Evolutionary conservation across 2,888 invertebrate genomes (phyloP).

Genomic region (Pterostichus niger): DNA sequence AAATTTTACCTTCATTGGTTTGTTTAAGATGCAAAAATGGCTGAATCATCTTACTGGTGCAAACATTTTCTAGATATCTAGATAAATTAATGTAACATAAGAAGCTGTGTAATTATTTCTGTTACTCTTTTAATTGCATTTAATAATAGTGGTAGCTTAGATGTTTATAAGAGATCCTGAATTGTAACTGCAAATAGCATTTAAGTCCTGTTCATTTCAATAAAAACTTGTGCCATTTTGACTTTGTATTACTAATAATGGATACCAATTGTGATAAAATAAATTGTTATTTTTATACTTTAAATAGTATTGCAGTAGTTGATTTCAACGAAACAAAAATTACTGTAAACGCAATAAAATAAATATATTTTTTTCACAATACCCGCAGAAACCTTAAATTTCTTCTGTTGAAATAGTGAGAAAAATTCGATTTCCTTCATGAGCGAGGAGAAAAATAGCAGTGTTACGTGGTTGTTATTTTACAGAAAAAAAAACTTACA

Average conservation of each 20-base stretch:
- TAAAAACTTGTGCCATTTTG: slow-evolving; percentile 2
- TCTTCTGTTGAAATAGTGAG: too few relatives aligned
- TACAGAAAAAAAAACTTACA: too few relatives aligned
- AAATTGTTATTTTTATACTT: too few relatives aligned
- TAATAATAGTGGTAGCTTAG: slow-evolving; percentile 23
- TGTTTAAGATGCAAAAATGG: slow-evolving; percentile 31
- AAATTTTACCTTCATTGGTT: slow-evolving; percentile 2
- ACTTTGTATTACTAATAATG: not conserved
- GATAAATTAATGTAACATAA: slow-evolving; percentile 11
- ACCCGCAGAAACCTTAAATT: too few relatives aligned
- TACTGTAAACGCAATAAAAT: too few relatives aligned
- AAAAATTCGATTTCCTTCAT: too few relatives aligned
- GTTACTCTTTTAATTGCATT: slow-evolving; percentile 10
- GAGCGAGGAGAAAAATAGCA: too few relatives aligned
- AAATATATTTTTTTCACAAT: too few relatives aligned
- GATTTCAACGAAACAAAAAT: too few relatives aligned
- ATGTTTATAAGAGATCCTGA: slow-evolving; percentile 2
- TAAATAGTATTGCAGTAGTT: too few relatives aligned
- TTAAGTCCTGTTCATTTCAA: slow-evolving; percentile 11
- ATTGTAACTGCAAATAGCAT: not conserved
- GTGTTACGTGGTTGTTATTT: too few relatives aligned
- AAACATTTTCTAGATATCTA: not conserved
- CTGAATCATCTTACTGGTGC: not conserved
- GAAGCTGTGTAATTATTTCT: slow-evolving; percentile 25
- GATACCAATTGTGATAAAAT: too few relatives aligned